Evolutionary conservation across 2,888 invertebrate species (phyloP).

Genomic region (Electrophaes corylata): DNA sequence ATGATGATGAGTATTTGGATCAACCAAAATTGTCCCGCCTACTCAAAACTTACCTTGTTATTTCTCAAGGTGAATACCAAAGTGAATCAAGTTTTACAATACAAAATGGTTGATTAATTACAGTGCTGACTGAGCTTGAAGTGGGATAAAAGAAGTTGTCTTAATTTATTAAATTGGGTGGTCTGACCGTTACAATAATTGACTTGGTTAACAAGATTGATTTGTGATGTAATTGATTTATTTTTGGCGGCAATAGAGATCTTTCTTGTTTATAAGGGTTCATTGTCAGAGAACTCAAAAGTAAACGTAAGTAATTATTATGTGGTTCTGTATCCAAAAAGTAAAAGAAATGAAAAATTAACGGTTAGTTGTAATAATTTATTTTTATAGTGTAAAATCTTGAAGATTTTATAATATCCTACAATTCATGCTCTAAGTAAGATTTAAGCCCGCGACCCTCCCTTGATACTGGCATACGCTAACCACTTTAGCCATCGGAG

Average conservation of each 20-base stretch:
- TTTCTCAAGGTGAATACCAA: not conserved
- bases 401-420: too few species aligned
- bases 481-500: too few species aligned
- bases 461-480: too few species aligned
- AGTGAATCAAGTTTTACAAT: conserved; percentile 19
- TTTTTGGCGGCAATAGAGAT: conserved; percentile 22
- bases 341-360: too few species aligned
- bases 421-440: too few species aligned
- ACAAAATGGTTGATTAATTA: conserved; percentile 39
- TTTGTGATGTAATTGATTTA: conserved; percentile 33
- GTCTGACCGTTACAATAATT: conserved; percentile 46
- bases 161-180: conserved; percentile 54
- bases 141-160: conserved; percentile 45
- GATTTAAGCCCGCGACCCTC: too few species aligned
- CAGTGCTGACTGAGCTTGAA: conserved; percentile 28
- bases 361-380: too few species aligned
- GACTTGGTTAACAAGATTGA: conserved; percentile 41
- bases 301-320: too few species aligned
- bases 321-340: too few species aligned
- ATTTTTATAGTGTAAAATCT: too few species aligned
- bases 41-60: not conserved
- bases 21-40: too few species aligned
- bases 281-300: not conserved
- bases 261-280: conserved; percentile 6
- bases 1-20: too few species aligned